Evolutionary conservation across 2,888 invertebrate species (phyloP).

Genomic region (Parochlus steinenii): DNA sequence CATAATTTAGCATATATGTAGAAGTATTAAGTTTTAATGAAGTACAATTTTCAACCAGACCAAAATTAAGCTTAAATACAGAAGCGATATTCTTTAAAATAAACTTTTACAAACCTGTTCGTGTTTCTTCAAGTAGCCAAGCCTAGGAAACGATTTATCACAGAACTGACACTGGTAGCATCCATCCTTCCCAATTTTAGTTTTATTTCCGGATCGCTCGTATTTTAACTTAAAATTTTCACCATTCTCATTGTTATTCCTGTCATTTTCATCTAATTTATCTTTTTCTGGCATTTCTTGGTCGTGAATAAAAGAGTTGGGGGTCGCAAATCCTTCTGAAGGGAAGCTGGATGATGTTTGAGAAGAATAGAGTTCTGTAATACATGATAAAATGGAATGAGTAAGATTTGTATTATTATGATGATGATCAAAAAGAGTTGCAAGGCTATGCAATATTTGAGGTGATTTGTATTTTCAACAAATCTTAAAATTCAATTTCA

Average conservation of each 20-base stretch:
- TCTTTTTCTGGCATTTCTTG: slow-evolving; percentile 17
- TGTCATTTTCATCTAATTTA: slow-evolving; percentile 8
- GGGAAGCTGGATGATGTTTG: slow-evolving; percentile 32
- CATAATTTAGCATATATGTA: too few relatives aligned
- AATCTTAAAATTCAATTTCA: background rate
- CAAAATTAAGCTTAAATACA: too few relatives aligned
- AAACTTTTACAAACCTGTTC: slow-evolving; percentile 53
- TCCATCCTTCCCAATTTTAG: slow-evolving; percentile 38
- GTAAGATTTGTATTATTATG: background rate
- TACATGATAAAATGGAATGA: slow-evolving; percentile 3
- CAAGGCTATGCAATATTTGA: background rate
- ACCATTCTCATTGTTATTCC: slow-evolving; percentile 7
- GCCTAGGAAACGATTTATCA: slow-evolving; percentile 76
- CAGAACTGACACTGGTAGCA: slow-evolving; percentile 86
- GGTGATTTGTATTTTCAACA: slow-evolving; percentile 1
- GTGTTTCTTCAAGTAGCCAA: slow-evolving; percentile 77
- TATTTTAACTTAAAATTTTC: slow-evolving; percentile 9
- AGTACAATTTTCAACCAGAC: too few relatives aligned
- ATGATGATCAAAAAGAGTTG: background rate
- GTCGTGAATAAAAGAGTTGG: slow-evolving; percentile 24
- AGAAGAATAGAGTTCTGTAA: slow-evolving; percentile 30
- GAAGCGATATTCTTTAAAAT: too few relatives aligned
- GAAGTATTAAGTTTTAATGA: too few relatives aligned
- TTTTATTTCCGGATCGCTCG: slow-evolving; percentile 11
- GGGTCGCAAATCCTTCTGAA: slow-evolving; percentile 29